Conservation (phyloP, 2,888 invertebrate genomes). For the Thereva unica region DNA sequence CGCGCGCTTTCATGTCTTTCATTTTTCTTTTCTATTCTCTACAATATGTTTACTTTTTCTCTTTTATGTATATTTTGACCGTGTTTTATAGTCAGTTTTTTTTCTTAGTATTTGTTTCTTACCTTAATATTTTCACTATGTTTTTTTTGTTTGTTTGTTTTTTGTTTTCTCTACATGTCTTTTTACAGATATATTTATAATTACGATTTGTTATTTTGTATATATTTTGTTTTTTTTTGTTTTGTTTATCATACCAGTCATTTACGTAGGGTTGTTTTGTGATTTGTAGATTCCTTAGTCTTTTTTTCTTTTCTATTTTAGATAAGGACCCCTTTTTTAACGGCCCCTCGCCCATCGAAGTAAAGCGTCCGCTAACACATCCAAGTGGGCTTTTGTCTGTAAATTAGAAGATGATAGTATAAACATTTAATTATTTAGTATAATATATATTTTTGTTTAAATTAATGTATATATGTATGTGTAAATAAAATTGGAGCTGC, state of each 20-base stretch:
- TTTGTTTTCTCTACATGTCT: slow-evolving; percentile 27
- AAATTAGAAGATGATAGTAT: slow-evolving; percentile 45
- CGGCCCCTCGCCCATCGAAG: slow-evolving; percentile 93
- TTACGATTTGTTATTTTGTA: slow-evolving; percentile 24
- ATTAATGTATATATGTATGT: neutral
- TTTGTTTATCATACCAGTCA: slow-evolving; percentile 33
- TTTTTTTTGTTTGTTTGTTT: slow-evolving; percentile 8
- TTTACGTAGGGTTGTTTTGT: slow-evolving; percentile 43
- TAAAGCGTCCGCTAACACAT: slow-evolving; percentile 91
- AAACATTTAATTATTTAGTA: slow-evolving; percentile 3
- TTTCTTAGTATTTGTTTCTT: slow-evolving; percentile 15
- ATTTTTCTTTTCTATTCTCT: slow-evolving; percentile 8
- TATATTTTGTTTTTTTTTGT: slow-evolving; percentile 22
- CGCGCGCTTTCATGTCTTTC: slow-evolving; percentile 1
- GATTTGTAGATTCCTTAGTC: slow-evolving; percentile 34
- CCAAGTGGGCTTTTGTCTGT: slow-evolving; percentile 94
- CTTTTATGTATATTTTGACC: slow-evolving; percentile 14
- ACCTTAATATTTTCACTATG: slow-evolving; percentile 11
- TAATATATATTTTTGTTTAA: neutral
- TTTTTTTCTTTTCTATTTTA: slow-evolving; percentile 10
- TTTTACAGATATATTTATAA: slow-evolving; percentile 27
- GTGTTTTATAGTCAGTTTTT: slow-evolving; percentile 18
- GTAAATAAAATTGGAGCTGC: too few species aligned
- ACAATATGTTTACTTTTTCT: slow-evolving; percentile 5
- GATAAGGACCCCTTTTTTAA: slow-evolving; percentile 61